A percentile compares a stretch with the other conserved stretches of the same genome.
phyloP scores from a whole-genome alignment of 2,888 invertebrate species.

The Sminthurinus aureus region DNA sequence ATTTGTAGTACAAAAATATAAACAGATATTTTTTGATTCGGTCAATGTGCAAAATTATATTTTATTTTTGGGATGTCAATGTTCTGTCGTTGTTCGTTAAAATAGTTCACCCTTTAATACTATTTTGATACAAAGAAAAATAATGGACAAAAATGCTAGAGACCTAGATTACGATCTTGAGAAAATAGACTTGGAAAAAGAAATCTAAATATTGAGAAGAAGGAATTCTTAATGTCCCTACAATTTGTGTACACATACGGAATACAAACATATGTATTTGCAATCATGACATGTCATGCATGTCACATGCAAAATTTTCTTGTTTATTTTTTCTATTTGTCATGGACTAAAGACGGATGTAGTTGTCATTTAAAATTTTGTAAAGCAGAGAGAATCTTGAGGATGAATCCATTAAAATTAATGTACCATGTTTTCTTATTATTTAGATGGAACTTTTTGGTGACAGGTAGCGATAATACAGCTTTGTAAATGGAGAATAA shows the following conservation, averaged over 20 bases:
- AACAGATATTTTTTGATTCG: too few relatives aligned
- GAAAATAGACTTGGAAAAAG: neutral
- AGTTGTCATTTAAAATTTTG: neutral
- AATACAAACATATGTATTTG: neutral
- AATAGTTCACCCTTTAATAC: too few relatives aligned
- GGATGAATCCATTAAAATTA: constrained; percentile 12
- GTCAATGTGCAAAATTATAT: too few relatives aligned
- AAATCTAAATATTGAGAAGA: constrained; percentile 1
- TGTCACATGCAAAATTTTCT: too few relatives aligned
- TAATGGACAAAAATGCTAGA: neutral
- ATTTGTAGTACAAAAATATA: too few relatives aligned
- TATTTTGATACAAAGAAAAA: neutral
- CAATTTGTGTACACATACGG: neutral
- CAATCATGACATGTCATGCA: too few relatives aligned
- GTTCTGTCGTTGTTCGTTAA: too few relatives aligned
- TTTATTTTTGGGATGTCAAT: too few relatives aligned
- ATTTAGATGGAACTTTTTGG: neutral
- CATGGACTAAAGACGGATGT: neutral
- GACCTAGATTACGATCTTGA: constrained; percentile 3
- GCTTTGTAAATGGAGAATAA: neutral
- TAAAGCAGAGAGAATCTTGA: neutral
- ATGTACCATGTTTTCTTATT: neutral
- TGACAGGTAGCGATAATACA: neutral
- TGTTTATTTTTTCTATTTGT: neutral
- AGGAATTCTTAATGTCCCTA: neutral